phyloP scores from a whole-genome alignment of 2,888 invertebrate genomes.

The Mimas tiliae region DNA sequence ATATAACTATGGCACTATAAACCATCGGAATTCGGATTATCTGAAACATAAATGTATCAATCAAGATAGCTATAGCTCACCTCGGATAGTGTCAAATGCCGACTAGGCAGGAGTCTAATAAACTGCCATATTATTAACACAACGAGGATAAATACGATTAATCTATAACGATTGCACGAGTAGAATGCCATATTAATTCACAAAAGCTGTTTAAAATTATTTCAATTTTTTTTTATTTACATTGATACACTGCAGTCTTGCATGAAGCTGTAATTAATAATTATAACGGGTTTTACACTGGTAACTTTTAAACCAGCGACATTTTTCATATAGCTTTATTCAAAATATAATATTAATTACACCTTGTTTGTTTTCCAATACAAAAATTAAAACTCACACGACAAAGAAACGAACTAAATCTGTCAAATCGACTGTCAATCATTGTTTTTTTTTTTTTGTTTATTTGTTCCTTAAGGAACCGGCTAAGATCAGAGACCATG shows the following conservation, averaged over 20 bases:
- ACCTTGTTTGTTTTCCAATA: background rate
- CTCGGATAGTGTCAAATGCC: slow-evolving; percentile 53
- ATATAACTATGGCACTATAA: no score
- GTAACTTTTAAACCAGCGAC: background rate
- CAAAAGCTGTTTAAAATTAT: slow-evolving; percentile 24
- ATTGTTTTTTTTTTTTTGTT: no score
- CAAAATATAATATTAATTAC: background rate
- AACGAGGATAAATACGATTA: slow-evolving; percentile 70
- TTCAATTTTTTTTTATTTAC: background rate
- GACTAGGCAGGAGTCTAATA: slow-evolving; percentile 64
- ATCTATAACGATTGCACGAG: slow-evolving; percentile 73
- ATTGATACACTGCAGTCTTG: background rate
- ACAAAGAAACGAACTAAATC: background rate
- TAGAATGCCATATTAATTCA: slow-evolving; percentile 67
- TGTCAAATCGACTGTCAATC: background rate
- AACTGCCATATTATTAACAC: slow-evolving; percentile 78
- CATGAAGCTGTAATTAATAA: background rate
- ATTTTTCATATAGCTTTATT: slow-evolving; percentile 1
- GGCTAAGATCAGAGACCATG: no score
- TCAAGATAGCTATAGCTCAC: slow-evolving; percentile 46
- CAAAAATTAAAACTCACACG: no score
- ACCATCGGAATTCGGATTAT: background rate
- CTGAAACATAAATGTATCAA: background rate
- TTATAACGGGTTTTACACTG: background rate
- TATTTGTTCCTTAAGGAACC: no score